Evolutionary conservation across 2,888 invertebrate species (phyloP), one percentile per base, ranked within the genome.

Genomic region (Drosophila pullipes): DNA sequence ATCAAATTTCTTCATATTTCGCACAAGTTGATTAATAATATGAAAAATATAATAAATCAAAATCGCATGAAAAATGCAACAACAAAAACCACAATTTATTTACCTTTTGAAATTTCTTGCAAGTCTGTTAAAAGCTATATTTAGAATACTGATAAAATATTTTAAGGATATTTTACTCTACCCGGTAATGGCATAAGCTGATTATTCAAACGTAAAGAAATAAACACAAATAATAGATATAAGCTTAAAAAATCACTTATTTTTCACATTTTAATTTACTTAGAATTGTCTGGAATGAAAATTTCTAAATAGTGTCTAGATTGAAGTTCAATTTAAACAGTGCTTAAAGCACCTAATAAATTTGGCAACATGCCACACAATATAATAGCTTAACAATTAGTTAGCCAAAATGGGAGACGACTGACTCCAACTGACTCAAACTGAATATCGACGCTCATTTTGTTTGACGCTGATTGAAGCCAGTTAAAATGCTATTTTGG

Each of bases 401-500:
- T 57, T 57, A 35, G 35, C n/a, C 58, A 44, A 58, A 16, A 5
- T 33, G 47, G 25, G 4, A 16, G 16, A 9, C 2, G 47, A 9
- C 22, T 47, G 22, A 22, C 13, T 47, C 4, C 28, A 22, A 16
- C 18, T 13, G 31, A 33, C 25, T 33, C 11, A 28, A 61, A 41
- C 62, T 41, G 35, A 41, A 62, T 47, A 22, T 39, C 25, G 50
- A 47, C 13, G 50, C 22, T 33, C 54, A 78, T 59, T 60, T 69
- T 55, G 50, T 69, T 44, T 7, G 47, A 30, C 39, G 70, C 53
- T 55, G 72, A 76, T 55, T 76, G 58, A 57, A 74, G 68, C 62
- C 60, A 66, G 49, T 49, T 59, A n/a, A 58, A 44, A 44, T 54
- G 55, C 28, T 47, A 50, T 52, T 28, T 74, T 82, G 82, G 69